These are phyloP conservation scores for Ophion ventricosus DNA, from an alignment of 2,888 invertebrate genomes.

Conservation along the genomic window DNA sequence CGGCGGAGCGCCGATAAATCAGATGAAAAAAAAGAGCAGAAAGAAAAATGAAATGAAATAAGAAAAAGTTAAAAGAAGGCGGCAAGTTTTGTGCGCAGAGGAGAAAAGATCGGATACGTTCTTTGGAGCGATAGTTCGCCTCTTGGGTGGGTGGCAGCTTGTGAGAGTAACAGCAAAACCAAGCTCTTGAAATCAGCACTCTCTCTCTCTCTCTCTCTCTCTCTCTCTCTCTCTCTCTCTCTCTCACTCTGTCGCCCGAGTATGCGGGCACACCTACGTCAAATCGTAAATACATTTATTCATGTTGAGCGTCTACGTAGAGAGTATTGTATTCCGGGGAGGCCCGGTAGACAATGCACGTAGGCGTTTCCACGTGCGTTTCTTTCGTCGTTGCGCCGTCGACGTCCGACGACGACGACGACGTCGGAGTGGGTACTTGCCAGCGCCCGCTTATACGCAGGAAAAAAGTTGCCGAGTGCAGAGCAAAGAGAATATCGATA, in stretches of 20 bases:
- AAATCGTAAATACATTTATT: slow-evolving; percentile 82
- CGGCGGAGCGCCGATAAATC: slow-evolving; percentile 58
- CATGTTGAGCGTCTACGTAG: slow-evolving; percentile 77
- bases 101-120: slow-evolving; percentile 63
- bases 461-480: slow-evolving; percentile 42
- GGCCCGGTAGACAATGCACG: slow-evolving; percentile 81
- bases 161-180: slow-evolving; percentile 31
- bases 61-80: slow-evolving; percentile 9
- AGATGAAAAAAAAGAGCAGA: slow-evolving; percentile 21
- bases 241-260: slow-evolving; percentile 50
- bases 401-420: slow-evolving; percentile 55
- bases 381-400: slow-evolving; percentile 72
- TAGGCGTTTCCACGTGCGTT: slow-evolving; percentile 78
- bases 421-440: slow-evolving; percentile 40
- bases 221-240: slow-evolving; percentile 10
- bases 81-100: slow-evolving; percentile 31
- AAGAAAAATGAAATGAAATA: background rate
- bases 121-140: slow-evolving; percentile 57
- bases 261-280: slow-evolving; percentile 69
- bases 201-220: background rate
- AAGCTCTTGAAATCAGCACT: slow-evolving; percentile 47
- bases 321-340: slow-evolving; percentile 81
- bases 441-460: slow-evolving; percentile 25
- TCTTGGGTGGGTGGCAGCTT: slow-evolving; percentile 59
- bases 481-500: slow-evolving; percentile 42